Evolutionary conservation across 2,797 vertebrate genomes (phyloP).

Genomic region (Galagoides demidoff): DNA sequence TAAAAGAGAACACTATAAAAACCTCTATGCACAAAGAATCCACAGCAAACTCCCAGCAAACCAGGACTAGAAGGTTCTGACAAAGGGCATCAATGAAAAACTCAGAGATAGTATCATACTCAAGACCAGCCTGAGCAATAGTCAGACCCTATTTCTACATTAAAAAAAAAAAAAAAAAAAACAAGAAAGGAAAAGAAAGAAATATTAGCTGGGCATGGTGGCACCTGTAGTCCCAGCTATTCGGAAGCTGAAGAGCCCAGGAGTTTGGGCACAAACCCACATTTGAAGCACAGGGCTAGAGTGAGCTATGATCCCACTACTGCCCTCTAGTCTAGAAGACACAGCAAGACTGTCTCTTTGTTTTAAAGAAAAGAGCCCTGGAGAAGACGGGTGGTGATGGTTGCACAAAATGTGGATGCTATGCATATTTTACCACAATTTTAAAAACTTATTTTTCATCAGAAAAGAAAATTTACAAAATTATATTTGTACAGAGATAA

Average conservation of each 20-base stretch:
- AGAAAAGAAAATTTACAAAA: conserved; percentile 6
- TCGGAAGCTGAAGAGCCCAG: neutral
- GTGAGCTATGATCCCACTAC: neutral
- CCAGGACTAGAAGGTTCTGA: neutral
- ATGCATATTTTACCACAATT: neutral
- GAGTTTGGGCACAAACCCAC: neutral
- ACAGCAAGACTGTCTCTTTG: neutral
- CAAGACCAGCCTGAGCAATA: neutral
- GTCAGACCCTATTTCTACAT: neutral
- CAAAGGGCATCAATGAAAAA: neutral
- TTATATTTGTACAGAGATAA: neutral
- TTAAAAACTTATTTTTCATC: neutral
- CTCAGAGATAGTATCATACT: neutral
- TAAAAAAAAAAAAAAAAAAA: neutral
- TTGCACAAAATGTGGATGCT: rapidly evolving
- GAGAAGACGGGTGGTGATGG: rapidly evolving
- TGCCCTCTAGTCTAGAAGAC: neutral
- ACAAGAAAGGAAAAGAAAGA: neutral
- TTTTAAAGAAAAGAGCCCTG: neutral
- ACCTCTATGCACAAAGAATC: too few species aligned
- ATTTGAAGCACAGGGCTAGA: neutral
- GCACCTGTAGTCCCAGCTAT: neutral
- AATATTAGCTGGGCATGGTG: neutral
- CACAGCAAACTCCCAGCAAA: neutral
- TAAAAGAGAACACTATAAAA: neutral